Evolutionary conservation across 2,888 invertebrate species (phyloP).

Genomic region (Troides helena): DNA sequence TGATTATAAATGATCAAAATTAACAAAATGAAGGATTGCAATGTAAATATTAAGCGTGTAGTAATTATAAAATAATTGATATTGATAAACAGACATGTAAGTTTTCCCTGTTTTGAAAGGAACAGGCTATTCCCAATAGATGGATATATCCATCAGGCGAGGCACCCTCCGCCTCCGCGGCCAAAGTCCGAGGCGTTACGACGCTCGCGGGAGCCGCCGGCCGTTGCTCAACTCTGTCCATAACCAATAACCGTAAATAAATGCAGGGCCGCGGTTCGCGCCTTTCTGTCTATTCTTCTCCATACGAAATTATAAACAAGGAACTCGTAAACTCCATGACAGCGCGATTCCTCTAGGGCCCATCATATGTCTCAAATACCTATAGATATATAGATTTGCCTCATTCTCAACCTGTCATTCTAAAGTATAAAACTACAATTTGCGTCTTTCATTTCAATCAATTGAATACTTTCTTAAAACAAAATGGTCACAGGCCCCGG

Average conservation of each 20-base stretch:
- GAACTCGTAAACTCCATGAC: constrained; percentile 32
- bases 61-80: background rate
- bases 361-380: constrained; percentile 18
- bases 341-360: constrained; percentile 34
- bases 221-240: constrained; percentile 73
- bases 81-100: background rate
- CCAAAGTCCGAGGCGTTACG: constrained; percentile 74
- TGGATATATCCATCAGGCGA: constrained; percentile 74
- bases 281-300: constrained; percentile 29
- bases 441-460: constrained; percentile 30
- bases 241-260: constrained; percentile 81
- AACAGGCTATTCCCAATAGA: constrained; percentile 63
- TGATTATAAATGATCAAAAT: background rate
- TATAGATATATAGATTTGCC: constrained; percentile 12
- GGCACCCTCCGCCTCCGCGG: constrained; percentile 56
- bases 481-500: constrained; percentile 70
- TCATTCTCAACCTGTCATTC: constrained; percentile 4
- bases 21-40: background rate
- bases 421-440: constrained; percentile 5
- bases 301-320: constrained; percentile 43
- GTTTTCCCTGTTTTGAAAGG: constrained; percentile 52
- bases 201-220: constrained; percentile 66
- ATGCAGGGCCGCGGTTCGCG: constrained; percentile 44
- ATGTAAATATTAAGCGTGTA: too few relatives aligned
- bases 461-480: constrained; percentile 51